Base-by-base conservation (phyloP, 2,888 invertebrate genomes). In the Linhomoeus sp. region DNA sequence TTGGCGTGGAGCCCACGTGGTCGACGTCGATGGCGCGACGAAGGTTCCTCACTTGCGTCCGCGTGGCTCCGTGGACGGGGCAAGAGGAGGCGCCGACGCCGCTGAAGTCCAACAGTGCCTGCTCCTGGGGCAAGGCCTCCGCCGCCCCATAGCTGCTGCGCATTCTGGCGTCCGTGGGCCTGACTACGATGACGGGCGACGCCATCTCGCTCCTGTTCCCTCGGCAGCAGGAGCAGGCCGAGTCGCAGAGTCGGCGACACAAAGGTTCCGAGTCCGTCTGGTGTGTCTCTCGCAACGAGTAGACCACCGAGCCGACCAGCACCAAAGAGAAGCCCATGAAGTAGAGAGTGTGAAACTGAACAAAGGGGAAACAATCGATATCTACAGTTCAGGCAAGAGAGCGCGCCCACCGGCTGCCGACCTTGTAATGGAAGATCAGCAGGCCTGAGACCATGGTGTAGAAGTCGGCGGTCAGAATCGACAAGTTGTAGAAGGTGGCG, bases 381-480 rank as follows among this genome's bases (percentile, higher is more conserved):
- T 33, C 9, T 33, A 12, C 12, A 33, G 22, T 12, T 20, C 12
- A 43, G 15, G 12, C 36, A 24, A 25, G 25, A 9, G 38, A 35
- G 15, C 22, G 12, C 24, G 39, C 33, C 39, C 17, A 5, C n/a
- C 14, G n/a, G 23, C 24, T 20, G 3, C 39, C 39, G 22, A 82
- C 82, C 75, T 79, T 77, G 66, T 81, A 81, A 53, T 79, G 76
- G 68, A 82, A 81, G 53, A 81, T 73, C 58, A 78, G 74, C 67
- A 83, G 77, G 54, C 83, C 83, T 56, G 78, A 74, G 43, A 84
- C 73, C 22, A 84, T 74, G 3, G 82, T 79, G 66, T 83, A 85
- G 66, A 82, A 83, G 67, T 84, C 82, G 1, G 83, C 76, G 0
- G 83, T 81, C 47, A 85, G 69, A 49, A 84, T 75, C 14, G 81